phyloP scores from a whole-genome alignment of 2,888 invertebrate genomes.

The Romanomermis culicivorax region DNA sequence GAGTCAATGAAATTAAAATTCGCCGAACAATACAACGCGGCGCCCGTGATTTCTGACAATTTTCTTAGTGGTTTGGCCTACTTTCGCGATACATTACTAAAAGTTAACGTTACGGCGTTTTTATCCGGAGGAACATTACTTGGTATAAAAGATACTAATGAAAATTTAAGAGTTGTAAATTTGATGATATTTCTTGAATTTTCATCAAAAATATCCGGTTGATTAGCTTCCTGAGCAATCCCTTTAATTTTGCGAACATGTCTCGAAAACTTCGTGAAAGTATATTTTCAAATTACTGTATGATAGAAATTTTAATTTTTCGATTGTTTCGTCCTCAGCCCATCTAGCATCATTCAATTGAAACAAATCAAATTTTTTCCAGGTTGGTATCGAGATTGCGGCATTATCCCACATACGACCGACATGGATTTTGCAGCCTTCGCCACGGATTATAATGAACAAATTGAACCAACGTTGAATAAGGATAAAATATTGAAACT shows the following conservation, averaged over 20 bases:
- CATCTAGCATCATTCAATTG: too few relatives aligned
- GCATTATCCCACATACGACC: constrained; percentile 11
- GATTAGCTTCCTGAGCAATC: too few relatives aligned
- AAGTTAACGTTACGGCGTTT: background rate
- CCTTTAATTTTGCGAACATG: too few relatives aligned
- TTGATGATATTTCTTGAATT: too few relatives aligned
- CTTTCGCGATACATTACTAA: background rate
- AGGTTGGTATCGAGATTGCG: constrained; percentile 10
- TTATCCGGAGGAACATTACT: background rate
- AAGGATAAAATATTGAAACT: constrained; percentile 2
- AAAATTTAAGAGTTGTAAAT: background rate
- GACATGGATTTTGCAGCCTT: constrained; percentile 9
- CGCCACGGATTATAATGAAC: constrained; percentile 6
- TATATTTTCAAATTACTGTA: too few relatives aligned
- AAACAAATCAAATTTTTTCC: too few relatives aligned
- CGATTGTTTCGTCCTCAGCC: too few relatives aligned
- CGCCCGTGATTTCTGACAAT: background rate
- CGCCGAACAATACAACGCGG: background rate
- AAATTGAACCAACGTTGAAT: background rate
- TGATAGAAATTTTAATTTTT: too few relatives aligned
- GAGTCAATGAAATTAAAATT: background rate
- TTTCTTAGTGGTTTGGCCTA: background rate
- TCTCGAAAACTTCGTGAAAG: too few relatives aligned
- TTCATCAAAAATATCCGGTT: too few relatives aligned
- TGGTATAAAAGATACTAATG: background rate